These are phyloP conservation scores for Sebastes umbrosus DNA, from an alignment of 2,797 vertebrate genomes.

Conservation along the genomic window DNA sequence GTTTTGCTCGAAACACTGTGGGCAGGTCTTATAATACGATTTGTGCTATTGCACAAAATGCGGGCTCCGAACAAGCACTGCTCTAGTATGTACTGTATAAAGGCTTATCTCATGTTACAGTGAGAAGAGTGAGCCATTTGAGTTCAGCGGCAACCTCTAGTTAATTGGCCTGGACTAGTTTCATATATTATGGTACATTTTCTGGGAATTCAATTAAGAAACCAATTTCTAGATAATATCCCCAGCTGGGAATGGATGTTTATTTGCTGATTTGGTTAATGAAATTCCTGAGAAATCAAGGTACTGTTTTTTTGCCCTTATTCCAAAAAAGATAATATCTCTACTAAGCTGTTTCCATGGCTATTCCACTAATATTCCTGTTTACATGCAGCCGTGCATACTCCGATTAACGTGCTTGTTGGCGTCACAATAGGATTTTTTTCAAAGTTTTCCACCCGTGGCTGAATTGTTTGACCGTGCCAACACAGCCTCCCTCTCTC, in stretches of 20 bases:
- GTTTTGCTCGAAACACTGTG: too few species aligned
- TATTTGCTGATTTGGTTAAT: background rate
- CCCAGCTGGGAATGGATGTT: background rate
- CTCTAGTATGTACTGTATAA: background rate
- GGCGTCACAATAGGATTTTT: background rate
- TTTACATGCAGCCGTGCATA: background rate
- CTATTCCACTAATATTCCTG: background rate
- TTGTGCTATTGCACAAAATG: too few species aligned
- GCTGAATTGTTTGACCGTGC: background rate
- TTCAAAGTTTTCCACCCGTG: too few species aligned
- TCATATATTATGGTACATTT: background rate
- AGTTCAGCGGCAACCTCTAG: background rate
- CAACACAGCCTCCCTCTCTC: background rate
- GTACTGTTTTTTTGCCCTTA: background rate
- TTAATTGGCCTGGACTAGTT: background rate
- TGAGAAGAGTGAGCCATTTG: background rate
- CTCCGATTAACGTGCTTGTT: background rate
- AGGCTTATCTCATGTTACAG: background rate
- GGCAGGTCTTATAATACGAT: too few species aligned
- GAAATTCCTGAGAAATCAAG: background rate
- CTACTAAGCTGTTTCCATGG: background rate
- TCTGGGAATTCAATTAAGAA: background rate
- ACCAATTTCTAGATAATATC: background rate
- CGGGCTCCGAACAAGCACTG: too few species aligned
- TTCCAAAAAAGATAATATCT: background rate